These are phyloP conservation scores for Heliconius aoede DNA, from an alignment of 2,888 invertebrate species.

Conservation along the genomic window DNA sequence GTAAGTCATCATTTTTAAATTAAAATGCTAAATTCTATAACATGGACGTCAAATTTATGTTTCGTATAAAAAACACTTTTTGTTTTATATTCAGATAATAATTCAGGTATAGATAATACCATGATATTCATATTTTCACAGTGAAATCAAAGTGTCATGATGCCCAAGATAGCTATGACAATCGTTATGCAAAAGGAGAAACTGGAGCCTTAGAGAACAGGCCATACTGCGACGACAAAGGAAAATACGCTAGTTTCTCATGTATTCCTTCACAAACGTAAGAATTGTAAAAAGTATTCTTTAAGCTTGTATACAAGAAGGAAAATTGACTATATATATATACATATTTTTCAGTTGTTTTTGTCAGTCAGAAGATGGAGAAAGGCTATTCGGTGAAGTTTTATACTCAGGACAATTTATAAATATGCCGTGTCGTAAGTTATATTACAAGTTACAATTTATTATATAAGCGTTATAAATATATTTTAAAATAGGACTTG, in stretches of 20 bases:
- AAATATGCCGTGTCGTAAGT: constrained; percentile 85
- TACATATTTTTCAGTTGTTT: constrained; percentile 81
- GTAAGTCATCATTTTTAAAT: constrained; percentile 58
- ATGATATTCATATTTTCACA: constrained; percentile 51
- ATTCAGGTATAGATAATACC: background rate
- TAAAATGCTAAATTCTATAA: background rate
- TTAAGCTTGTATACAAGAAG: background rate
- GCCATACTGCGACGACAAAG: constrained; percentile 86
- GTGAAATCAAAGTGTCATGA: constrained; percentile 69
- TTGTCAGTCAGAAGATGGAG: constrained; percentile 85
- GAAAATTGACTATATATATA: background rate
- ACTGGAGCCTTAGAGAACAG: constrained; percentile 82
- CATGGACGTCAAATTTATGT: too few relatives aligned
- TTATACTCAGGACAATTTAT: constrained; percentile 69
- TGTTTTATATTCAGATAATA: too few relatives aligned
- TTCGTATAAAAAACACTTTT: too few relatives aligned
- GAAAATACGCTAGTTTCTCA: constrained; percentile 81
- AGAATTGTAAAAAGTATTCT: constrained; percentile 50
- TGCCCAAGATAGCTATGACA: constrained; percentile 79
- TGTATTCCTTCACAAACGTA: constrained; percentile 88
- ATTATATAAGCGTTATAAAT: background rate
- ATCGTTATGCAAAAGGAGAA: constrained; percentile 68
- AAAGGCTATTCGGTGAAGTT: constrained; percentile 87
- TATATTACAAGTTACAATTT: background rate
- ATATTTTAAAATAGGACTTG: background rate